Evolutionary conservation across 1,140 invertebrate genomes (phyloP), one percentile per base, ranked within the genome.

Genomic region (Bombus waltoni): DNA sequence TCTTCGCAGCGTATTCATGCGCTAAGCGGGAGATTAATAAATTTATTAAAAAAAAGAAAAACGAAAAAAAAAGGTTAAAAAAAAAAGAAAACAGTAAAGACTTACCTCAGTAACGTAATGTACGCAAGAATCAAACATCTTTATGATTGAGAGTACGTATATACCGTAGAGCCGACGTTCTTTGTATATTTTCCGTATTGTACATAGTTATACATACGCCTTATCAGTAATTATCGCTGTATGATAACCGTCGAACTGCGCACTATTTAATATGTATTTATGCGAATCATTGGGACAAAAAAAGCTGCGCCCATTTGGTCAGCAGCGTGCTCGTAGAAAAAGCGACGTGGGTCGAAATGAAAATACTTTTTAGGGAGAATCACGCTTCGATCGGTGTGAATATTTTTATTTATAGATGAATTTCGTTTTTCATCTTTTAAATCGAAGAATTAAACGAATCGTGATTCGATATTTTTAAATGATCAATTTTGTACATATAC

Each of bases 111-210:
- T 92, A 80, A 87, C 88, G 40, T 84, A 84, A 88, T 78, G 80
- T 90, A 84, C 71, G 90, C 88, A 88, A 91, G 83, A 92, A 92
- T 92, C 91, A 92, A 92, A 92, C 85, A 83, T 92, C 89, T 92
- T 86, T 87, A 87, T 91, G 79, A 88, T 87, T 81, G 85, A 91
- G 89, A 87, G 83, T 85, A 80, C 76, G 83, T 85, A 87, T 90
- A 89, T 80, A 88, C 84, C 89, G 89, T 91, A 92, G 89, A 87
- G 89, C 84, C 84, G 83, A 90, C 85, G 88, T 89, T 86, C 91
- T 90, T 91, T 92, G 91, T 92, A 92, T 90, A 92, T 92, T 92
- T 92, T 91, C 90, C 88, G 87, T 91, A 92, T 77, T 85, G 89
- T 89, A 91, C 79, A 90, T 91, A 92, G 77, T 81, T 85, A 91